Evolutionary conservation across 2,888 invertebrate species (phyloP), one percentile per base, ranked within the genome.

Genomic region (Agrotis segetum): DNA sequence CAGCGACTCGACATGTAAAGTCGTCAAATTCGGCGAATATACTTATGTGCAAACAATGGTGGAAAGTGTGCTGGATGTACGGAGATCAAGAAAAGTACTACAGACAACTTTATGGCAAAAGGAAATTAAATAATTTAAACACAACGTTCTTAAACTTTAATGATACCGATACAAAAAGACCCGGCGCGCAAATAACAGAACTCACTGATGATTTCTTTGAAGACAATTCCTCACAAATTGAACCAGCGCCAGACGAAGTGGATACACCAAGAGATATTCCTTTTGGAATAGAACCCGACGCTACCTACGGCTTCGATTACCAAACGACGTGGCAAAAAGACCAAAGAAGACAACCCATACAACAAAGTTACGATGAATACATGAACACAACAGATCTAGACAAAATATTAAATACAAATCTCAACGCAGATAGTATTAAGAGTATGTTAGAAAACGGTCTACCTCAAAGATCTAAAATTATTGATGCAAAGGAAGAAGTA

Each of bases 1-100:
- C 96, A 64, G 96, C 96, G 7, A 96, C 96, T 29, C 90, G 95
- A 74, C 96, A 96, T 79, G 95, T 96, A 52, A 96, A 96, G 86
- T 90, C 96, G 17, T 96, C 96, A 5, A 96, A 96, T 84, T 96
- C 97, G 52, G 97, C 97, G 77, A 98, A 98, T 93, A 97, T 98
- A 90, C 94, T 98, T 80, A 98, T 98, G 97, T 98, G 98, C 96
- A 98, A 98, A 92, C 98, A 98, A 96, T 98, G 98, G 98, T 98
- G 98, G 98, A 98, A 98, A 93, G 98, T 98, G 76, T 98, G 98
- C 90, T 98, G 98, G 97, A 97, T 98, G 97, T 97, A 98, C 90
- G 98, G 98, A 63, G 98, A 98, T 92, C 98, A 98, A 89, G 98
- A 98, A 89, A 98, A 98, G 90, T 98, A 98, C 95, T 98, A 98